Evolutionary conservation across 2,888 invertebrate species (phyloP).

Genomic region (Aspidiotus destructor): DNA sequence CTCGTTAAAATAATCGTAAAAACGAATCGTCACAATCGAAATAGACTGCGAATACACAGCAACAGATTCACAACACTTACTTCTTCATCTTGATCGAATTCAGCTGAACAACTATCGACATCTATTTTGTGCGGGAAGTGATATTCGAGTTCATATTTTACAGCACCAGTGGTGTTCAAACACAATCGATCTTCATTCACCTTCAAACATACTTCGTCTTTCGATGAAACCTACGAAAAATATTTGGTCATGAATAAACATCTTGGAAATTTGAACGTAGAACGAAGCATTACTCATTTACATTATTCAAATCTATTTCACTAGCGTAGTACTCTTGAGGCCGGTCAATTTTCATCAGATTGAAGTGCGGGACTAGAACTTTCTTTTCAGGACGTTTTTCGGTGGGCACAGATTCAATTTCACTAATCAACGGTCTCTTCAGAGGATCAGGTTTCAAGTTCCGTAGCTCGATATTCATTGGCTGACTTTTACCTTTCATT

Average conservation of each 20-base stretch:
- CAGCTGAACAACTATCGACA: constrained; percentile 11
- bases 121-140: constrained; percentile 13
- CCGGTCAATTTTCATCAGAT: constrained; percentile 21
- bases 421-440: constrained; percentile 19
- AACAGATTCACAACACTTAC: neutral
- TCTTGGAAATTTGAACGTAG: neutral
- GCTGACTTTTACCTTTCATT: constrained; percentile 18
- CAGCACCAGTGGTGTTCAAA: constrained; percentile 7
- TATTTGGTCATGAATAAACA: neutral
- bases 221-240: constrained; percentile 15
- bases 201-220: constrained; percentile 19
- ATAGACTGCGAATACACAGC: no score
- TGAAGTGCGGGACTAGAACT: constrained; percentile 3
- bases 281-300: neutral
- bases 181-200: constrained; percentile 17
- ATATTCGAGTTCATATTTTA: constrained; percentile 20
- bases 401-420: neutral
- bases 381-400: constrained; percentile 11
- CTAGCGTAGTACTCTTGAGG: constrained; percentile 17
- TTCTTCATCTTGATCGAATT: constrained; percentile 15
- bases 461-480: constrained; percentile 25
- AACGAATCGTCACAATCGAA: no score
- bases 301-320: constrained; percentile 23
- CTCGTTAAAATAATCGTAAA: no score
- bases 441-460: constrained; percentile 13